Evolutionary conservation across 2,888 invertebrate genomes (phyloP).

Genomic region (Meloe dianella): DNA sequence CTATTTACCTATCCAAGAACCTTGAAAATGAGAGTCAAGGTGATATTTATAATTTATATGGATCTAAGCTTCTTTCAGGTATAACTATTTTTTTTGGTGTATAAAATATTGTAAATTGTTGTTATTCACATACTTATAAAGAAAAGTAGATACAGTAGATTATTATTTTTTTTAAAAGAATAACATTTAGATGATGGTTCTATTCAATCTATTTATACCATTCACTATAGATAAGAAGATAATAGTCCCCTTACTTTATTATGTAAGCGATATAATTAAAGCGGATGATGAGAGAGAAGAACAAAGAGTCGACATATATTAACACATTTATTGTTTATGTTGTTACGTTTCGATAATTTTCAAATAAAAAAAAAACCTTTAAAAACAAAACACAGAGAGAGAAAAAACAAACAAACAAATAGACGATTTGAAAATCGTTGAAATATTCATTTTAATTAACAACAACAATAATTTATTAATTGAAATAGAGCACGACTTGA

Average conservation of each 20-base stretch:
- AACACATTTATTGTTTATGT: background rate
- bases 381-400: background rate
- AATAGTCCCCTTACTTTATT: too few relatives aligned
- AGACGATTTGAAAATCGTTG: background rate
- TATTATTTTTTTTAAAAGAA: too few relatives aligned
- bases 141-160: too few relatives aligned
- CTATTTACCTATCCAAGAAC: too few relatives aligned
- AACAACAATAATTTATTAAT: background rate
- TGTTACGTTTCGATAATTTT: constrained; percentile 1
- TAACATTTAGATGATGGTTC: too few relatives aligned
- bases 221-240: too few relatives aligned
- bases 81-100: background rate
- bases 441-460: background rate
- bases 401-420: background rate
- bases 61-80: constrained; percentile 16
- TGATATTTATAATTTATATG: constrained; percentile 25
- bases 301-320: too few relatives aligned
- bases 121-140: background rate
- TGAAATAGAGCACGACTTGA: background rate
- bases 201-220: too few relatives aligned
- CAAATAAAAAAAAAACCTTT: background rate
- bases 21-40: constrained; percentile 30
- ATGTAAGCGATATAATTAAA: too few relatives aligned
- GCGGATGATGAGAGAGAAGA: too few relatives aligned
- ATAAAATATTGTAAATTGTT: background rate